phyloP scores from a whole-genome alignment of 1,140 invertebrate genomes.

The Paramacrobiotus metropolitanus region DNA sequence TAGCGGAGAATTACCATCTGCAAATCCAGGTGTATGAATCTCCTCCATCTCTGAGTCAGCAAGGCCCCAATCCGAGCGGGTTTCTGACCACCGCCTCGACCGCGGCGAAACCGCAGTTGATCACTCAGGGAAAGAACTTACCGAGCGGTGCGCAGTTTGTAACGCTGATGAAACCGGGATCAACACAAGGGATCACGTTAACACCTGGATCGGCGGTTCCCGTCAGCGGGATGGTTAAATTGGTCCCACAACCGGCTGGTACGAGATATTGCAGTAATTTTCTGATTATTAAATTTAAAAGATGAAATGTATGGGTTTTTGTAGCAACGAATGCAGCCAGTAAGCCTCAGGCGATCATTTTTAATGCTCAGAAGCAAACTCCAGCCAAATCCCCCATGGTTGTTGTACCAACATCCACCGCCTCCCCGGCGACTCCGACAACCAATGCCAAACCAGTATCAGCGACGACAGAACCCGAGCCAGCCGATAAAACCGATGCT shows the following conservation, averaged over 20 bases:
- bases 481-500: too few relatives aligned
- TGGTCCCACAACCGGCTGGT: conserved; percentile 13
- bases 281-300: too few relatives aligned
- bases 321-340: too few relatives aligned
- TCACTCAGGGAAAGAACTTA: conserved; percentile 63
- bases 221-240: conserved; percentile 9
- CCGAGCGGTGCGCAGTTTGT: conserved; percentile 10
- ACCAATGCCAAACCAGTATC: too few relatives aligned
- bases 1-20: conserved; percentile 65
- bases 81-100: conserved; percentile 24
- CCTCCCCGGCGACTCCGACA: too few relatives aligned
- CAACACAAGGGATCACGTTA: conserved; percentile 39
- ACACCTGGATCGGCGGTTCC: conserved; percentile 4
- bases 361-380: too few relatives aligned
- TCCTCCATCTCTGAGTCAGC: conserved; percentile 12
- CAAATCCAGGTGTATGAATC: conserved; percentile 63
- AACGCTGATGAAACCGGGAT: neutral
- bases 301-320: too few relatives aligned
- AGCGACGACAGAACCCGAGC: too few relatives aligned
- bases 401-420: too few relatives aligned
- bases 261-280: neutral
- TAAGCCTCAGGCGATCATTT: too few relatives aligned
- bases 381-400: too few relatives aligned
- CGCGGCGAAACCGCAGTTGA: conserved; percentile 47
- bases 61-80: conserved; percentile 14